A percentile compares a stretch with the other conserved stretches of the same genome.
Conservation (phyloP, 2,888 invertebrate species). For the Heliconius ismenius region DNA sequence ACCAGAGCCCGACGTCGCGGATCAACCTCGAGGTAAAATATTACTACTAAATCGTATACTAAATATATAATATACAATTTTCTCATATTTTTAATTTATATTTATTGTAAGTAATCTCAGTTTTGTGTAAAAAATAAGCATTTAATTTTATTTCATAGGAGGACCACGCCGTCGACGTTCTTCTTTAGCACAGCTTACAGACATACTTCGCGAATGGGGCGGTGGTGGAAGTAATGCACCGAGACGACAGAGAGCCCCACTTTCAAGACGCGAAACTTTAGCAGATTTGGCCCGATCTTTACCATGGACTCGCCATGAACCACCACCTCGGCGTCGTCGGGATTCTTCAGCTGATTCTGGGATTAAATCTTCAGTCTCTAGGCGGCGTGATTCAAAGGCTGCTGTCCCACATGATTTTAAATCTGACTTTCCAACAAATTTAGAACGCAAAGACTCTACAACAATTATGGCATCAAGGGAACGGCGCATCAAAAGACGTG, state of each 20-base stretch:
- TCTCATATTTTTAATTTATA: neutral
- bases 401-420: conserved; percentile 83
- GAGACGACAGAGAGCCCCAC: conserved; percentile 83
- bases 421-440: conserved; percentile 87
- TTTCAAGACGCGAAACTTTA: conserved; percentile 91
- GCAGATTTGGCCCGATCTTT: conserved; percentile 93
- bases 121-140: neutral
- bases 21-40: conserved; percentile 68
- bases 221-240: conserved; percentile 83
- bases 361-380: conserved; percentile 88
- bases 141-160: conserved; percentile 56
- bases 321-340: conserved; percentile 86
- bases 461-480: conserved; percentile 75
- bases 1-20: conserved; percentile 89
- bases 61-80: neutral
- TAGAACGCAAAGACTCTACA: conserved; percentile 86
- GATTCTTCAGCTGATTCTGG: conserved; percentile 94
- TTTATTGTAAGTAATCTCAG: neutral
- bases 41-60: neutral
- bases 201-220: conserved; percentile 93
- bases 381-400: conserved; percentile 87
- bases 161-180: conserved; percentile 89
- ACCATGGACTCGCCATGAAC: conserved; percentile 88
- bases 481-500: conserved; percentile 79
- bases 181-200: conserved; percentile 93